Base-by-base conservation (phyloP, 53 echinoderm and acorn worm genomes). In the Apostichopus leukothele region DNA sequence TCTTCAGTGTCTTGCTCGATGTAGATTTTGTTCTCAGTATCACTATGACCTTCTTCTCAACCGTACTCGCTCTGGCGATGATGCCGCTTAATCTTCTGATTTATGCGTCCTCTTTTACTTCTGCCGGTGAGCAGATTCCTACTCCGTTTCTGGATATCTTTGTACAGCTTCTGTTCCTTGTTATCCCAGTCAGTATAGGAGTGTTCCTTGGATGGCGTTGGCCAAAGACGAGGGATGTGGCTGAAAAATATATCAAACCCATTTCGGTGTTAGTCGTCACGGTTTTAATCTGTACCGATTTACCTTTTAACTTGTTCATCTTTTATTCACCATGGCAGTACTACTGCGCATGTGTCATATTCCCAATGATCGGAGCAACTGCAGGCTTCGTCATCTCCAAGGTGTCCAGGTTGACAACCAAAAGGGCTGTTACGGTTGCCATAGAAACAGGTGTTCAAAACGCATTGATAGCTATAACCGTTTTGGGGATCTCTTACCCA, bases 61-160 rank as follows among this genome's bases (percentile, higher is more conserved):
- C 93, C 4, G 87, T 99, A 23, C 50, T 93, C 18, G 99, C 99
- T 13, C 75, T 99, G 51, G 99, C 90, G 14, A 92, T 96, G 90
- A 99, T 95, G 96, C 99, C 99, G 4, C 89, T 96, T 3, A 99
- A 99, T 76, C 90, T 99, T 3, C 88, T 90, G 61, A 93, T 99
- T 91, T 99, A 99, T 86, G 94, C 93, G 21, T 85, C 83, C n/a
- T 91, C 91, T 27, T 91, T 96, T 51, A 88, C 77, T 4, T 88
- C 50, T 14, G 89, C 85, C 53, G 90, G 89, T 50, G 59, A 83
- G 11, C 71, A 61, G 22, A 80, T 97, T 10, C 50, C 92, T 53
- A 93, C 95, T 18, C 97, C 97, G 1, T 97, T 92, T 73, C 14
- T 52, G 20, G 91, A 90, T 86, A 92, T 95, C 20, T 52, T 92